Evolutionary conservation across 2,888 invertebrate genomes (phyloP).

Genomic region (Frankliniella fusca): DNA sequence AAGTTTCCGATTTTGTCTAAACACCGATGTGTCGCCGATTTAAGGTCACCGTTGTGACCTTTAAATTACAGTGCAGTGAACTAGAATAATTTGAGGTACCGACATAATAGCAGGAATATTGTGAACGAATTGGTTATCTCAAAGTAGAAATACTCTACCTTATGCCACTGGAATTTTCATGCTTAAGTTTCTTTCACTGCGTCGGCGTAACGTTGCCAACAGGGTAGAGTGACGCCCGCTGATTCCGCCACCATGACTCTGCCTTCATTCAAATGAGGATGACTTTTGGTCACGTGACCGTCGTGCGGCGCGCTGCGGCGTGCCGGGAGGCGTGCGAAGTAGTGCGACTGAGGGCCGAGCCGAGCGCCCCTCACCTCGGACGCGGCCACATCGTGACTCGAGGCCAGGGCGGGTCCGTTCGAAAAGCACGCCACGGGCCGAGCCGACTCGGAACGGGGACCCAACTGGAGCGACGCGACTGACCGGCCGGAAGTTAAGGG

Average conservation of each 20-base stretch:
- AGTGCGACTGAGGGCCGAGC: neutral
- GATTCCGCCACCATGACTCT: neutral
- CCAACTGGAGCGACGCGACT: neutral
- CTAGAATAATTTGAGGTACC: too few relatives aligned
- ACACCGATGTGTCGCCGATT: too few relatives aligned
- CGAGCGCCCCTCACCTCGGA: neutral
- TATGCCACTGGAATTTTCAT: too few relatives aligned
- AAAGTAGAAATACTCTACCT: too few relatives aligned
- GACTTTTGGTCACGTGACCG: slow-evolving; percentile 22
- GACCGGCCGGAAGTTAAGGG: neutral
- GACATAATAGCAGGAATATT: neutral
- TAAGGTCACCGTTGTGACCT: too few relatives aligned
- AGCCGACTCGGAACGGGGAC: too few relatives aligned
- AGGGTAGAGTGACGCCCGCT: too few relatives aligned
- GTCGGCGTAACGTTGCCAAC: too few relatives aligned
- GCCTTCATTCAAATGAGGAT: slow-evolving; percentile 19
- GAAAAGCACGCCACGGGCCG: too few relatives aligned
- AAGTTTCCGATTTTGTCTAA: too few relatives aligned
- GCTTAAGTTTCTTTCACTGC: too few relatives aligned
- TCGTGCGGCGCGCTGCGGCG: neutral
- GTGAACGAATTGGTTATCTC: neutral
- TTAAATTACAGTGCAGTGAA: too few relatives aligned
- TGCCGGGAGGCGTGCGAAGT: neutral
- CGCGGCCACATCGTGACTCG: neutral
- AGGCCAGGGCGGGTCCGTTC: neutral